These are phyloP conservation scores for Drosophila colorata DNA, from an alignment of 2,888 invertebrate species.

Conservation along the genomic window DNA sequence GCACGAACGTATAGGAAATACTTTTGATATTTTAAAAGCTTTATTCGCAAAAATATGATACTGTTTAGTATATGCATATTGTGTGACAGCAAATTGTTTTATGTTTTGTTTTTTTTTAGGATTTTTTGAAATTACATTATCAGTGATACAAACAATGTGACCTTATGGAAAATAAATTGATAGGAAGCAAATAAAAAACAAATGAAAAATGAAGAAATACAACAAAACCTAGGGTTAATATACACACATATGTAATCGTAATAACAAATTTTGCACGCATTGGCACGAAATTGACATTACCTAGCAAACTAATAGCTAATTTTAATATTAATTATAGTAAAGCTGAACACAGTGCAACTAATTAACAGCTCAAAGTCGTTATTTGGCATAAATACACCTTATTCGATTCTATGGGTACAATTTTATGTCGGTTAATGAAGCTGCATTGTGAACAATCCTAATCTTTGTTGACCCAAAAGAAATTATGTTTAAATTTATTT, in stretches of 20 bases:
- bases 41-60: conserved; percentile 56
- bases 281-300: conserved; percentile 57
- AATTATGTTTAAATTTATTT: conserved; percentile 50
- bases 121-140: conserved; percentile 71
- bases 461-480: conserved; percentile 41
- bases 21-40: conserved; percentile 54
- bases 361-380: conserved; percentile 23
- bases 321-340: conserved; percentile 41
- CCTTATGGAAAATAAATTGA: conserved; percentile 81
- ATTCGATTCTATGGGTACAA: not conserved
- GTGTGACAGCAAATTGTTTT: conserved; percentile 33
- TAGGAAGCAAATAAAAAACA: conserved; percentile 47
- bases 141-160: conserved; percentile 85
- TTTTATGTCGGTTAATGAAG: conserved; percentile 6
- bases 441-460: conserved; percentile 31
- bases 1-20: conserved; percentile 11
- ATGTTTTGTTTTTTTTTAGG: conserved; percentile 37
- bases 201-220: conserved; percentile 27
- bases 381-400: not conserved
- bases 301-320: conserved; percentile 68
- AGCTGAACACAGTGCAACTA: conserved; percentile 29
- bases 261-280: conserved; percentile 70
- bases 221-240: conserved; percentile 45
- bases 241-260: conserved; percentile 43
- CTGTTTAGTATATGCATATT: conserved; percentile 20